These are phyloP conservation scores for Ciona savignyi DNA, from an alignment of 23 tunicate genomes.

Conservation along the genomic window DNA sequence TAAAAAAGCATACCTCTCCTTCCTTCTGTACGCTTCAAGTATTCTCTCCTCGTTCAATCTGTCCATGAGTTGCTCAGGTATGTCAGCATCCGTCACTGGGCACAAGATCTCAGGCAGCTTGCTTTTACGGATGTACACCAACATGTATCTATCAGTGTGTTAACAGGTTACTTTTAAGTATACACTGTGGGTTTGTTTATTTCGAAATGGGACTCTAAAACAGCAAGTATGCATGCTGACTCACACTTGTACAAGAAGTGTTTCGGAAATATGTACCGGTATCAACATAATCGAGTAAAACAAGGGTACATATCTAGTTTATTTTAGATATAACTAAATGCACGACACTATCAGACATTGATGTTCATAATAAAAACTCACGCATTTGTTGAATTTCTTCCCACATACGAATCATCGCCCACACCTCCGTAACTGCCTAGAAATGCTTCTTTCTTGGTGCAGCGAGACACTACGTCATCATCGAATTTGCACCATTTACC, in stretches of 20 bases:
- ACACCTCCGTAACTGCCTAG: conserved; percentile 89
- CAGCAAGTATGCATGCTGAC: too few relatives aligned
- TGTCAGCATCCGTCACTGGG: conserved; percentile 69
- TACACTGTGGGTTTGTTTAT: not conserved
- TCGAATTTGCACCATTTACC: conserved; percentile 98
- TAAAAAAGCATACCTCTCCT: conserved; percentile 52
- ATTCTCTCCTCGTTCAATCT: conserved; percentile 66
- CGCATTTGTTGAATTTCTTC: conserved; percentile 93
- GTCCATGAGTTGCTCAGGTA: conserved; percentile 59
- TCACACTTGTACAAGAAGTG: too few relatives aligned
- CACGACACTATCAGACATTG: not conserved
- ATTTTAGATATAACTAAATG: too few relatives aligned
- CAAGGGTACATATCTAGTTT: not conserved
- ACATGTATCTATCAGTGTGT: conserved; percentile 58
- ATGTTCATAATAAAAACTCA: conserved; percentile 21
- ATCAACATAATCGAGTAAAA: not conserved
- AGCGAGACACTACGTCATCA: conserved; percentile 94
- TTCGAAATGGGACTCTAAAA: too few relatives aligned
- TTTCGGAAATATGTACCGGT: too few relatives aligned
- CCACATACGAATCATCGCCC: conserved; percentile 79
- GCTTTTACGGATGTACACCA: conserved; percentile 91
- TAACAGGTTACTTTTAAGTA: not conserved
- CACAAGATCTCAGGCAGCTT: conserved; percentile 78
- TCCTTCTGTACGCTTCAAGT: conserved; percentile 81
- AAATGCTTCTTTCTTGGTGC: conserved; percentile 92